Conservation (phyloP, 2,797 vertebrate genomes). For the Syngnathus acus region DNA sequence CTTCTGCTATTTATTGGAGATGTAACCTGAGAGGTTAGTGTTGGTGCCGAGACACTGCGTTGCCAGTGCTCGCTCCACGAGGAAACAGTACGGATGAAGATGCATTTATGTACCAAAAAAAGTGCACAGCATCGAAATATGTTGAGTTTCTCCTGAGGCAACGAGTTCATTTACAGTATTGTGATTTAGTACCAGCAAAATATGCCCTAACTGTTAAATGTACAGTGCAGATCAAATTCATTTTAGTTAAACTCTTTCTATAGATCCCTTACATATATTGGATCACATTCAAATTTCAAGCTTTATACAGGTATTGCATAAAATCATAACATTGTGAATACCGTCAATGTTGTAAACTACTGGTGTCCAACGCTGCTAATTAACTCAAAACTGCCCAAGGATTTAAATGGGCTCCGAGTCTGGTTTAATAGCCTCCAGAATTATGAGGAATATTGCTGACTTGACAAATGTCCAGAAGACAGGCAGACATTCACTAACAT, state of each 20-base stretch:
- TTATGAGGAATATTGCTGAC: too few species aligned
- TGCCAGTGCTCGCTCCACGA: constrained; percentile 12
- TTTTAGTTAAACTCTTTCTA: background rate
- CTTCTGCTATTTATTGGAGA: constrained; percentile 46
- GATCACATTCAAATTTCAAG: too few species aligned
- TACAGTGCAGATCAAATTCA: constrained; percentile 8
- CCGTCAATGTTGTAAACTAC: too few species aligned
- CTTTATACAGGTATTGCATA: too few species aligned
- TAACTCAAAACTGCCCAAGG: too few species aligned
- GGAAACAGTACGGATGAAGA: constrained; percentile 17
- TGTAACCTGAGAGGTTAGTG: constrained; percentile 51
- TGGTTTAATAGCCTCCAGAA: too few species aligned
- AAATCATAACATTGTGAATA: too few species aligned
- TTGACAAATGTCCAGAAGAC: too few species aligned
- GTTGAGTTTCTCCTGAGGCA: background rate
- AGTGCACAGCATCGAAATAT: background rate
- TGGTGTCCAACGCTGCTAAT: too few species aligned
- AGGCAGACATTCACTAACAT: too few species aligned
- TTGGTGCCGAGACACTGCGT: constrained; percentile 28
- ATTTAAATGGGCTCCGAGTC: too few species aligned
- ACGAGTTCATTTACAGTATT: background rate
- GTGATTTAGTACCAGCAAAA: background rate
- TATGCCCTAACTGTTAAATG: constrained; percentile 5
- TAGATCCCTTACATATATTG: too few species aligned
- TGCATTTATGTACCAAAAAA: constrained; percentile 4